phyloP scores from a whole-genome alignment of 1,140 invertebrate genomes.

The Trichogramma pretiosum region DNA sequence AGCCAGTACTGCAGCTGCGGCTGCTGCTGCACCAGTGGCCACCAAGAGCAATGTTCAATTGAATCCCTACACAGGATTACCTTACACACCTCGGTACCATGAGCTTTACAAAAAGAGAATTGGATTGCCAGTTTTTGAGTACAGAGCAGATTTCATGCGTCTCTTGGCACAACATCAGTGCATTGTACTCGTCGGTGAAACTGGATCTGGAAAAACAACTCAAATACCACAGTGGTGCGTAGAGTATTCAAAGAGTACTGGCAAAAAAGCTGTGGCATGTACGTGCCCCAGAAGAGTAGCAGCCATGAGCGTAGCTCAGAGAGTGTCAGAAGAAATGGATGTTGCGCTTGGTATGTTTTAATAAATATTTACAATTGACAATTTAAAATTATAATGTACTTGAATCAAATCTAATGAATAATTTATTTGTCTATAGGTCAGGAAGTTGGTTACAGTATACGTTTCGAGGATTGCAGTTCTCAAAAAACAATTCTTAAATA shows the following conservation, averaged over 20 bases:
- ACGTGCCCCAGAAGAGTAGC: conserved; percentile 81
- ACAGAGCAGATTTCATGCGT: conserved; percentile 91
- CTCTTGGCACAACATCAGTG: conserved; percentile 81
- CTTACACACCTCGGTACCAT: conserved; percentile 73
- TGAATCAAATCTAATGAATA: not conserved
- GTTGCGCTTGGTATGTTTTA: conserved; percentile 59
- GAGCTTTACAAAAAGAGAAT: conserved; percentile 82
- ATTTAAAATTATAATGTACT: not conserved
- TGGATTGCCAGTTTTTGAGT: conserved; percentile 94
- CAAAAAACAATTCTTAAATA: conserved; percentile 87
- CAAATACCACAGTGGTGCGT: conserved; percentile 92
- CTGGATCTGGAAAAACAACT: conserved; percentile 95
- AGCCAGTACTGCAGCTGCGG: conserved; percentile 30
- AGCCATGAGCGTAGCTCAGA: conserved; percentile 96
- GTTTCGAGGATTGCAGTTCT: conserved; percentile 98
- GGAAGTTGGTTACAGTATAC: conserved; percentile 98
- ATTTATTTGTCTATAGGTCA: conserved; percentile 50
- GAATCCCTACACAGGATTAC: conserved; percentile 65
- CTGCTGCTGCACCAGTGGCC: conserved; percentile 32
- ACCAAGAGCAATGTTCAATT: conserved; percentile 47
- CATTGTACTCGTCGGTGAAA: conserved; percentile 92
- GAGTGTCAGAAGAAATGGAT: conserved; percentile 99
- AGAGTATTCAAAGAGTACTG: conserved; percentile 69
- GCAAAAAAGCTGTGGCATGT: conserved; percentile 84
- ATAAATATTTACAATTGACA: conserved; percentile 5